These are phyloP conservation scores for Tholera decimalis DNA, from an alignment of 2,888 invertebrate genomes.

Conservation along the genomic window DNA sequence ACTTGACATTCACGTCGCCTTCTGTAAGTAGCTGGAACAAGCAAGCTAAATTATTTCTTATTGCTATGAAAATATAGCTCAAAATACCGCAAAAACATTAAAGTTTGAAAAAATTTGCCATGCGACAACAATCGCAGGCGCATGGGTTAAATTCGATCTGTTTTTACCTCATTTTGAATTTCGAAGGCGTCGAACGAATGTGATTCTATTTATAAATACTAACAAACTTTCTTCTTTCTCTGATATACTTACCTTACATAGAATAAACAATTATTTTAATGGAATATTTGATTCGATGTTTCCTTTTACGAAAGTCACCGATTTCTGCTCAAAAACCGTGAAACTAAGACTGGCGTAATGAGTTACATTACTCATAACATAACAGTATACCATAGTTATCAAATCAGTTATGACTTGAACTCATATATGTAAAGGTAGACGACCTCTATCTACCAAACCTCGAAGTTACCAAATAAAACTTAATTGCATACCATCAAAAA, in stretches of 20 bases:
- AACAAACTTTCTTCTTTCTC: slow-evolving; percentile 69
- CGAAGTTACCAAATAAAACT: slow-evolving; percentile 57
- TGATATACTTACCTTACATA: slow-evolving; percentile 45
- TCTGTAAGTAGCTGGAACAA: slow-evolving; percentile 46
- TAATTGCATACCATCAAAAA: slow-evolving; percentile 58
- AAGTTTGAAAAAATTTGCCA: slow-evolving; percentile 65
- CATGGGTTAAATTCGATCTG: slow-evolving; percentile 70
- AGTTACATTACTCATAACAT: slow-evolving; percentile 41
- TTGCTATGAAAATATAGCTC: slow-evolving; percentile 52
- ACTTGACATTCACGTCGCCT: slow-evolving; percentile 85
- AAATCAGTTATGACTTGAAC: slow-evolving; percentile 47
- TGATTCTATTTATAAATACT: slow-evolving; percentile 79
- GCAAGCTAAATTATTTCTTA: slow-evolving; percentile 68
- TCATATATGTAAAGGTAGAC: slow-evolving; percentile 51
- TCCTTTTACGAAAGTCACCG: slow-evolving; percentile 1
- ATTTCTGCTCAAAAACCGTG: slow-evolving; percentile 1
- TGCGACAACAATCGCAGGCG: slow-evolving; percentile 71
- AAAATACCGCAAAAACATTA: slow-evolving; percentile 52
- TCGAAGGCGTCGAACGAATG: slow-evolving; percentile 74
- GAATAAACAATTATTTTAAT: slow-evolving; percentile 33
- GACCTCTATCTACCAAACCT: slow-evolving; percentile 49
- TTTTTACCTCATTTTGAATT: slow-evolving; percentile 81
- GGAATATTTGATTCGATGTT: slow-evolving; percentile 2
- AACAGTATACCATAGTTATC: slow-evolving; percentile 48
- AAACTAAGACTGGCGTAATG: slow-evolving; percentile 22